A percentile compares a stretch with the other conserved stretches of the same genome.
Conservation (phyloP, 1,140 invertebrate species). For the Drosophila jambulina region DNA sequence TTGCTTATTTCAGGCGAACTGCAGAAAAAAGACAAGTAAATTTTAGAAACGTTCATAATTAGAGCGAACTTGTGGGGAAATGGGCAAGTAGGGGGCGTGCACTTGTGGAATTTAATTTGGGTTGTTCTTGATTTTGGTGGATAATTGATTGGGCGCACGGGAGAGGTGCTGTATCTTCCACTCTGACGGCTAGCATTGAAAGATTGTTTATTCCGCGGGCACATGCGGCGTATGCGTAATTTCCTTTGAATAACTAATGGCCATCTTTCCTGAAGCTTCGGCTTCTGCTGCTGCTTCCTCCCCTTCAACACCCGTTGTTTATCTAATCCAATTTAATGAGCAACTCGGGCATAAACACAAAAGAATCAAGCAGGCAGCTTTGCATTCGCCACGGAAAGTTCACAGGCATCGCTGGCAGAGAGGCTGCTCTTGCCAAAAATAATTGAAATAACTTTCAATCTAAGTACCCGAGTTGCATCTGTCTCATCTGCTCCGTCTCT, state of each 20-base stretch:
- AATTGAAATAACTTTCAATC: conserved; percentile 74
- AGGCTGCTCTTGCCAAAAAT: conserved; percentile 64
- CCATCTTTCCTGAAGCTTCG: conserved; percentile 17
- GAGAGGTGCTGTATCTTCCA: conserved; percentile 23
- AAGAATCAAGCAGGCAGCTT: conserved; percentile 36
- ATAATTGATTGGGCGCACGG: conserved; percentile 41
- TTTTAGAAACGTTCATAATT: conserved; percentile 49
- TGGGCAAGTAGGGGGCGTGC: conserved; percentile 17
- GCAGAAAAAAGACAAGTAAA: conserved; percentile 44
- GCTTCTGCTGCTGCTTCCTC: conserved; percentile 16
- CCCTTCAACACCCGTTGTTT: conserved; percentile 38
- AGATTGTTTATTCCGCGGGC: conserved; percentile 58
- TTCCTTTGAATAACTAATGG: conserved; percentile 59
- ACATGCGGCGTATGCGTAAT: conserved; percentile 76
- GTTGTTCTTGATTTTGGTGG: conserved; percentile 57
- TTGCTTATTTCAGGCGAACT: conserved; percentile 64
- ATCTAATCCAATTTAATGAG: conserved; percentile 55
- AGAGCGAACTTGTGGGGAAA: conserved; percentile 43
- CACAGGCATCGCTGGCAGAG: conserved; percentile 38
- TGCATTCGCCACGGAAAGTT: conserved; percentile 53
- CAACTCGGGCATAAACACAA: conserved; percentile 54
- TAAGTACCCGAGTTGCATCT: conserved; percentile 50
- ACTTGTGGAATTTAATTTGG: conserved; percentile 59
- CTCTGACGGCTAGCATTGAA: conserved; percentile 53
- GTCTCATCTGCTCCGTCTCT: conserved; percentile 8